Evolutionary conservation across 1,140 invertebrate genomes (phyloP).

Genomic region (Palaemon carinicauda): DNA sequence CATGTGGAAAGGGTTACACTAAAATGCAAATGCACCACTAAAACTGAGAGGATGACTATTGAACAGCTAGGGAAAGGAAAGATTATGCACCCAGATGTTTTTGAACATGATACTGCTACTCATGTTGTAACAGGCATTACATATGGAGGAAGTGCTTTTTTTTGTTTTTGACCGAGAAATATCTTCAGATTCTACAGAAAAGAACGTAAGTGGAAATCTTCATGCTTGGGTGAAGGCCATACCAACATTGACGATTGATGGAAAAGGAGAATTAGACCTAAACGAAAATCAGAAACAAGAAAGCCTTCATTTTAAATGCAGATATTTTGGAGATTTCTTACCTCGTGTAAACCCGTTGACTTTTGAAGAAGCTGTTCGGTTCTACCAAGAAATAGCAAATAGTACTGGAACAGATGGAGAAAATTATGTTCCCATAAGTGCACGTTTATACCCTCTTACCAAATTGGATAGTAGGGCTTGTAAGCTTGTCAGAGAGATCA

Average conservation of each 20-base stretch:
- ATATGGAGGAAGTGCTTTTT: slow-evolving; percentile 22
- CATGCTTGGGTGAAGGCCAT: background rate
- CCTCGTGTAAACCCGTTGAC: background rate
- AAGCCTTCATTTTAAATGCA: background rate
- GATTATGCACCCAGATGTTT: background rate
- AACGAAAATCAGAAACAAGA: background rate
- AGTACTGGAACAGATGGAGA: background rate
- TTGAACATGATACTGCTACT: slow-evolving; percentile 5
- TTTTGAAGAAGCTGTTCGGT: slow-evolving; percentile 1
- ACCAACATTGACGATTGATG: background rate
- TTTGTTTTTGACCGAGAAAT: slow-evolving; percentile 14
- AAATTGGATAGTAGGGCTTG: background rate
- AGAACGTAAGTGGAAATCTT: background rate
- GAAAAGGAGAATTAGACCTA: background rate
- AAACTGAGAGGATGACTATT: background rate
- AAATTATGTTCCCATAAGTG: background rate
- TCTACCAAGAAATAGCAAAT: slow-evolving; percentile 8
- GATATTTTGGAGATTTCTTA: slow-evolving; percentile 19
- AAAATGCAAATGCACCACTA: slow-evolving; percentile 38
- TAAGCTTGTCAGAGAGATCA: background rate
- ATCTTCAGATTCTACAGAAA: background rate
- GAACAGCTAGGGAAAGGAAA: slow-evolving; percentile 3
- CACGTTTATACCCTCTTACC: background rate
- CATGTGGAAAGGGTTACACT: slow-evolving; percentile 14
- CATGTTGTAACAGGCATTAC: slow-evolving; percentile 29